Conservation (phyloP, 1,140 invertebrate genomes). For the Andricus grossulariae region DNA sequence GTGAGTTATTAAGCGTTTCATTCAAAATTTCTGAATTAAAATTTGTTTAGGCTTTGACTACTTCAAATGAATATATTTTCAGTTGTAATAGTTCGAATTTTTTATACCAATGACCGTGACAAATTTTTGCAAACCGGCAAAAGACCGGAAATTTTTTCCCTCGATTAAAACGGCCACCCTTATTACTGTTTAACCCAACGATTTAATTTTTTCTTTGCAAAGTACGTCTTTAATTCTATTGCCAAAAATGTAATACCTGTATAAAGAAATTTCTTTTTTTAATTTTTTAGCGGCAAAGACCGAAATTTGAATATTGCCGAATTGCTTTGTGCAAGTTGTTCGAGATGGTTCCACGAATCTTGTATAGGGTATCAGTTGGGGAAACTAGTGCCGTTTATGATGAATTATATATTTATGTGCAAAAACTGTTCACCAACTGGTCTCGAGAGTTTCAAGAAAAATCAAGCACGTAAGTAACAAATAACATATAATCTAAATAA, state of each 20-base stretch:
- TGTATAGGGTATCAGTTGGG: slow-evolving; percentile 94
- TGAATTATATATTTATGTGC: slow-evolving; percentile 97
- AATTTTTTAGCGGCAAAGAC: slow-evolving; percentile 88
- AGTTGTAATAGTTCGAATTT: too few species aligned
- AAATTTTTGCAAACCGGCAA: too few species aligned
- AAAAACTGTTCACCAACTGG: slow-evolving; percentile 96
- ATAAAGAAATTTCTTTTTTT: slow-evolving; percentile 2
- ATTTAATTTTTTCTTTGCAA: background rate
- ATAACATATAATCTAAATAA: slow-evolving; percentile 1
- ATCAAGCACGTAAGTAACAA: slow-evolving; percentile 88
- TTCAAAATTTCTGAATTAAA: too few species aligned
- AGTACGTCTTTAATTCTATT: background rate
- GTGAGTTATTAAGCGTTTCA: too few species aligned
- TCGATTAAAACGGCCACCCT: too few species aligned
- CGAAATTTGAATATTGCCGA: slow-evolving; percentile 93
- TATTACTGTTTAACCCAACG: too few species aligned
- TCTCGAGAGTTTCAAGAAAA: slow-evolving; percentile 91
- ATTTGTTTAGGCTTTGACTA: too few species aligned
- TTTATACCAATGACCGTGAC: too few species aligned
- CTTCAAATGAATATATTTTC: too few species aligned
- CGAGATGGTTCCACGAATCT: slow-evolving; percentile 94
- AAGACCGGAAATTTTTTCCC: too few species aligned
- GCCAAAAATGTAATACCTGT: slow-evolving; percentile 3
- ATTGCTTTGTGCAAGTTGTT: slow-evolving; percentile 92
- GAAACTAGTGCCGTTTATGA: slow-evolving; percentile 95